A percentile compares a stretch with the other conserved stretches of the same genome.
Conservation (phyloP, 1,140 invertebrate genomes). For the Piezodorus guildinii region DNA sequence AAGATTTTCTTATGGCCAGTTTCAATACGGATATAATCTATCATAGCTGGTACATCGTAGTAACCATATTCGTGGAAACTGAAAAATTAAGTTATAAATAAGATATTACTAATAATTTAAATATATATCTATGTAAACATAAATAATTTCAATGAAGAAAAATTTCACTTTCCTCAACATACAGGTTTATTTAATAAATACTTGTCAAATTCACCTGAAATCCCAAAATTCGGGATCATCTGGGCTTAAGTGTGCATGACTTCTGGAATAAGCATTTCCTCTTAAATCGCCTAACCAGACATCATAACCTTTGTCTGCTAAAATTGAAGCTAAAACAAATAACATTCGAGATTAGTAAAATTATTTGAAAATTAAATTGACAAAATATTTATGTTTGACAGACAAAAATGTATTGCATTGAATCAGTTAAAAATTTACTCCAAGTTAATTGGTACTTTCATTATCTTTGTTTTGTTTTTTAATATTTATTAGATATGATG, state of each 20-base stretch:
- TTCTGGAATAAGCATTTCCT: conserved; percentile 51
- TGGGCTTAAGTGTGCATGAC: conserved; percentile 42
- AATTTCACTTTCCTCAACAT: too few species aligned
- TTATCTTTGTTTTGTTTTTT: too few species aligned
- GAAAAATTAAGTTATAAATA: conserved; percentile 19
- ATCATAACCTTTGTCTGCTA: conserved; percentile 52
- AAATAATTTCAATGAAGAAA: too few species aligned
- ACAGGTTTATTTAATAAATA: too few species aligned
- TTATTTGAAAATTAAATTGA: too few species aligned
- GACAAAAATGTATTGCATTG: too few species aligned
- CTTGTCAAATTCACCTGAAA: conserved; percentile 33
- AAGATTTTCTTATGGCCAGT: conserved; percentile 41
- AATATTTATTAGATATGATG: too few species aligned
- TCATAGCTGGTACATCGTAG: conserved; percentile 54
- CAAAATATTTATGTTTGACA: too few species aligned
- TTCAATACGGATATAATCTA: conserved; percentile 47
- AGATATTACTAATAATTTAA: background rate
- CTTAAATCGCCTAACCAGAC: conserved; percentile 61
- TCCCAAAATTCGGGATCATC: conserved; percentile 46
- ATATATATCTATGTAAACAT: background rate
- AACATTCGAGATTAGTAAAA: too few species aligned
- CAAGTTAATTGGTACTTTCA: too few species aligned
- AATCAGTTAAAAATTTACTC: too few species aligned
- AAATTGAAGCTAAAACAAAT: conserved; percentile 32
- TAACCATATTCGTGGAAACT: conserved; percentile 53